These are phyloP conservation scores for Nipponia nippon DNA, from an alignment of 2,113 vertebrate species.

Conservation along the genomic window DNA sequence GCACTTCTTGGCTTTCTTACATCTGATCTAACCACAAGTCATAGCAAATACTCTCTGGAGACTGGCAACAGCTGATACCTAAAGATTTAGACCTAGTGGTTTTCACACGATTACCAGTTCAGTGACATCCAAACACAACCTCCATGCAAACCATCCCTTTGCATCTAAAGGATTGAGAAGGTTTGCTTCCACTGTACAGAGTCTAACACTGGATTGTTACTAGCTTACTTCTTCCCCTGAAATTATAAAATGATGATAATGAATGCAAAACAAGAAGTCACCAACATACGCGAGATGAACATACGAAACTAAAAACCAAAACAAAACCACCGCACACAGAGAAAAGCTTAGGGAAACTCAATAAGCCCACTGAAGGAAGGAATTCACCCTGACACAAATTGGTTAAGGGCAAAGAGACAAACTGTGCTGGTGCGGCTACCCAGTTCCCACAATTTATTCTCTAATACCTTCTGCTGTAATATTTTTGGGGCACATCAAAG, in stretches of 20 bases:
- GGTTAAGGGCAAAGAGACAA: constrained; percentile 29
- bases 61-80: background rate
- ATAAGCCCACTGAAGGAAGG: background rate
- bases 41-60: background rate
- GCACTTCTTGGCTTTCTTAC: background rate
- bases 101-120: background rate
- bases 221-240: background rate
- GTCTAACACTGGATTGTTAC: background rate
- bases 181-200: background rate
- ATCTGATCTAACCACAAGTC: background rate
- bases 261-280: background rate
- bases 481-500: constrained; percentile 66
- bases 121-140: background rate
- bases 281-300: background rate
- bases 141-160: background rate
- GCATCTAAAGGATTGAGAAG: background rate
- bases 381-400: constrained; percentile 14
- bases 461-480: constrained; percentile 62
- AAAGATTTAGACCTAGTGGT: background rate
- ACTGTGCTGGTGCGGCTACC: background rate
- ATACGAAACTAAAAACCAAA: background rate
- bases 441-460: constrained; percentile 51
- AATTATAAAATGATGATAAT: background rate
- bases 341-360: background rate
- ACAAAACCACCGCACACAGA: background rate